Evolutionary conservation across 1,140 invertebrate species (phyloP), one percentile per base, ranked within the genome.

Genomic region (Archivesica marissinica): DNA sequence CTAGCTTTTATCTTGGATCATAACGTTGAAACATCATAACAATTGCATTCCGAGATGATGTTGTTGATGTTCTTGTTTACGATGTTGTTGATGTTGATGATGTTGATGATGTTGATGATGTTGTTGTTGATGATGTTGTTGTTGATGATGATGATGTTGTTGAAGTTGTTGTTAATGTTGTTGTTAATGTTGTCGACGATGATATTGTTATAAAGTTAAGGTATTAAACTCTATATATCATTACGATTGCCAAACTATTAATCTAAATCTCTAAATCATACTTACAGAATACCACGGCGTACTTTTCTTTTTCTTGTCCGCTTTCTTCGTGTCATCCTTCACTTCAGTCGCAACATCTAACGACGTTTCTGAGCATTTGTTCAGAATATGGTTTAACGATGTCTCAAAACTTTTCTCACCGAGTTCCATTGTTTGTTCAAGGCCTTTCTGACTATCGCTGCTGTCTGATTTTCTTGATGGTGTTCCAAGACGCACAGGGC

Each of bases 241-340:
- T 23, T 20, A n/a, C 25, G n/a, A 4, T 52, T 4, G 25, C 50
- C 17, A n/a, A n/a, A 7, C 3, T 4, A 52, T 52, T n/a, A 15
- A 4, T 52, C 17, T 52, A 4, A 7, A 52, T 2, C 3, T 7
- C 17, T 52, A 20, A 52, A 4, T n/a, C 17, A 4, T 41, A 91
- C 92, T 91, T 86, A 93, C 93, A 82, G 91, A 92, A 86, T 94
- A 94, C 93, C 93, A 94, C 1, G 92, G 91, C 13, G 89, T 90
- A 85, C 86, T 90, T 77, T 93, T 94, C 81, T 93, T 94, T 70
- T 92, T 92, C 54, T 89, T 90, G 17, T 88, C 89, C 0, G 33
- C 74, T n/a, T 66, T 68, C 52, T 89, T 89, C 0, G 80, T 23
- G 7, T 61, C 75, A 30, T 91, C 87, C 47, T 88, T 89, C 7